Base-by-base conservation (phyloP, 2,797 vertebrate species). In the Siniperca undulata region DNA sequence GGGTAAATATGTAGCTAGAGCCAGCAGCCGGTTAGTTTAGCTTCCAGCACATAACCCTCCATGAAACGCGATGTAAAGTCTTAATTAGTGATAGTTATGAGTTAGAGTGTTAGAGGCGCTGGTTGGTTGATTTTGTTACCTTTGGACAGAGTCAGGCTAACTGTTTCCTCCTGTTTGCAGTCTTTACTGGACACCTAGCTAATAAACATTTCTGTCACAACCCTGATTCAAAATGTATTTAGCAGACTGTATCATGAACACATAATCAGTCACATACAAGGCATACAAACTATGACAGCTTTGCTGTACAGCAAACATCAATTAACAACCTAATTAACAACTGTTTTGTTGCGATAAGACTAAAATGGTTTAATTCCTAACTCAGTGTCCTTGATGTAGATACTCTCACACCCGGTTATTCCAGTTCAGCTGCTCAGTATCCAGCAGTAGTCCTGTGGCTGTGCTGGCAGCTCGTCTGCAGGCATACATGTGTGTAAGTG, bases 391-490 rank as follows among this genome's bases (percentile, higher is more conserved):
- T 13, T 44, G 42, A 34, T 46, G 42, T 24, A 60, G 27, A 7
- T 16, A 19, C 22, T 27, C 22, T 20, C 24, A 62, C 44, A 38
- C 8, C 44, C 20, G 22, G 13, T 48, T 13, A 3, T 34, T 42
- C 11, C 44, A 11, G 50, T 27, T 42, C 5, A 48, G 68, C 60
- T 67, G 64, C 70, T 71, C 48, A 2, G 46, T 4, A 14, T 48
- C 13, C 59, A 16, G 60, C 72, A 14, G 60, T 1, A 14, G 46
- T 64, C 40, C 59, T 27, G 72, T 2, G 50, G n/a, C 40, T 36
- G 64, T 27, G 62, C 73, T 48, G 74, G 22, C 46, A 30, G 78
- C 59, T 34, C 2, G 2, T 71, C 67, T 59, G 62, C 56, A 44
- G 66, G 46, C 24, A 0, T 3, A 20, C 30, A 22, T 24, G 55